phyloP scores from a whole-genome alignment of 1,140 invertebrate species.

The Bombyx mandarina region DNA sequence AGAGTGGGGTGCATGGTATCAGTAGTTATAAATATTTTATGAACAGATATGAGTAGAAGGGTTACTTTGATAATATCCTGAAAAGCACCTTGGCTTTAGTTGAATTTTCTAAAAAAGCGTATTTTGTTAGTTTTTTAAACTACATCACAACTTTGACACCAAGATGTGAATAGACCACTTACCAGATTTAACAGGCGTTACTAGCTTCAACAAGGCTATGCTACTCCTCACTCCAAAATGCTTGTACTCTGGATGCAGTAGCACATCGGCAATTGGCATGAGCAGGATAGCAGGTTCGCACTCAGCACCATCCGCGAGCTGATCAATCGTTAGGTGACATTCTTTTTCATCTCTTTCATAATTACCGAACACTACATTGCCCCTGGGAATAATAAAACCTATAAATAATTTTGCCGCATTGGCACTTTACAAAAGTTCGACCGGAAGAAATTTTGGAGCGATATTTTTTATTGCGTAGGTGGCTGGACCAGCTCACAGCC shows the following conservation, averaged over 20 bases:
- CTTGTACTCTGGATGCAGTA: constrained; percentile 55
- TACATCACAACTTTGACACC: no score
- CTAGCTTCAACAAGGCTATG: constrained; percentile 43
- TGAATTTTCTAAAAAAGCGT: no score
- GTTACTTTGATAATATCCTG: no score
- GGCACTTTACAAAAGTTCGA: no score
- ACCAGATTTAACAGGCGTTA: constrained; percentile 42
- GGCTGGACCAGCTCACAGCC: not conserved
- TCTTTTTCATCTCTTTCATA: constrained; percentile 52
- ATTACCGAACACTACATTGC: constrained; percentile 49
- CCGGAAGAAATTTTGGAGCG: no score
- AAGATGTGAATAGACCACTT: constrained; percentile 12
- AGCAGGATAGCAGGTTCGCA: constrained; percentile 46
- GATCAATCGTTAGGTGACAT: constrained; percentile 28
- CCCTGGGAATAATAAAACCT: not conserved
- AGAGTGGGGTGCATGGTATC: no score
- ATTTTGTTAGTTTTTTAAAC: no score
- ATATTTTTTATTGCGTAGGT: not conserved
- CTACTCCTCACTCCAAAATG: constrained; percentile 43
- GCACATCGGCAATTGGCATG: constrained; percentile 52
- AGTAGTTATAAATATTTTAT: no score
- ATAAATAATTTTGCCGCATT: no score
- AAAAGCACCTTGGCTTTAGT: no score
- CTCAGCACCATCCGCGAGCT: constrained; percentile 28
- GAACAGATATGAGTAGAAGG: no score